A percentile compares a stretch with the other conserved stretches of the same genome.
Conservation (phyloP, 2,888 invertebrate genomes). For the Lumbricus terrestris region DNA sequence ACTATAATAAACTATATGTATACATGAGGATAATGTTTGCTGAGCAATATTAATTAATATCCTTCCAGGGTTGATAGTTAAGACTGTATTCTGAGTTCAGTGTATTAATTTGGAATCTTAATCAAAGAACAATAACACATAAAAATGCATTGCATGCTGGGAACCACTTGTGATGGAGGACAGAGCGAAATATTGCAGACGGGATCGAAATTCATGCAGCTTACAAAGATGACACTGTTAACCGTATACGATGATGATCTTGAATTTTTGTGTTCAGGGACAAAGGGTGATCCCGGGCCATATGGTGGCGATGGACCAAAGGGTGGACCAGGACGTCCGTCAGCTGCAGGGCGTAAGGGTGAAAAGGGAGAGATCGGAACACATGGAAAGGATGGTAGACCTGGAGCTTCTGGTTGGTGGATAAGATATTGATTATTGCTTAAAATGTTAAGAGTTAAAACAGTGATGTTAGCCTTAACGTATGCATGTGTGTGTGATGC, state of each 20-base stretch:
- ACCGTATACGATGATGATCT: too few species aligned
- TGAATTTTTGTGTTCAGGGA: neutral
- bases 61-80: too few species aligned
- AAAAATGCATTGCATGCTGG: too few species aligned
- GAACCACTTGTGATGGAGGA: too few species aligned
- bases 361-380: neutral
- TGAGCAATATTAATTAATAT: too few species aligned
- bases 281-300: neutral
- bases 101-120: too few species aligned
- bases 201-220: too few species aligned
- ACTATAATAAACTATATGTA: too few species aligned
- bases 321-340: slow-evolving; percentile 15
- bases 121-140: too few species aligned
- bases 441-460: neutral
- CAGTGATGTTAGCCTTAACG: neutral
- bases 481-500: neutral
- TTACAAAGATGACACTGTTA: neutral
- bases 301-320: neutral
- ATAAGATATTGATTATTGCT: neutral
- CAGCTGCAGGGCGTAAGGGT: neutral
- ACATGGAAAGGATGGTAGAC: neutral
- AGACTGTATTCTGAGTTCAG: too few species aligned
- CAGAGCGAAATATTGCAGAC: too few species aligned
- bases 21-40: too few species aligned
- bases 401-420: neutral